Evolutionary conservation across 1,140 invertebrate genomes (phyloP).

Genomic region (Zaprionus capensis): DNA sequence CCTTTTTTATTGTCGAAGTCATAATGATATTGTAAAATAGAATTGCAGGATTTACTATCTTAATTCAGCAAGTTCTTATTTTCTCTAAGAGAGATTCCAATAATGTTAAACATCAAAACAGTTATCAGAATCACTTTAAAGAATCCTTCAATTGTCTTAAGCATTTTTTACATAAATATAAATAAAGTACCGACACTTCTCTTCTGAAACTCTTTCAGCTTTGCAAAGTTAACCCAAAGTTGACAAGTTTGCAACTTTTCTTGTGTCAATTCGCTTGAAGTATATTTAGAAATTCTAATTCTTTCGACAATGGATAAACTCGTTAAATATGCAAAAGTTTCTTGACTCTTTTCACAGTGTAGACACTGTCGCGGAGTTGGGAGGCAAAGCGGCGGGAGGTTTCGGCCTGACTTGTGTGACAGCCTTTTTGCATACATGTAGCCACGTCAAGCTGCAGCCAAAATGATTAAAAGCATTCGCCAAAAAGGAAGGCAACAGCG

Average conservation of each 20-base stretch:
- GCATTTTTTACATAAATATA: no score
- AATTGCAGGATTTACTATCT: no score
- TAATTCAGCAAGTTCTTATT: no score
- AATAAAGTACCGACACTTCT: background rate
- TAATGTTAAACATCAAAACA: no score
- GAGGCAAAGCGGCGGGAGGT: background rate
- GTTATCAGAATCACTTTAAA: background rate
- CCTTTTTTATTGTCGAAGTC: no score
- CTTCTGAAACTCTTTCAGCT: background rate
- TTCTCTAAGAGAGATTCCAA: no score
- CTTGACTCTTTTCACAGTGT: slow-evolving; percentile 16
- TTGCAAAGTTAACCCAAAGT: background rate
- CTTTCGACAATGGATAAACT: slow-evolving; percentile 6
- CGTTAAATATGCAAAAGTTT: slow-evolving; percentile 15
- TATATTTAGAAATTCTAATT: slow-evolving; percentile 26
- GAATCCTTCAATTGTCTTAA: background rate
- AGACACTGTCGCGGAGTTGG: slow-evolving; percentile 1
- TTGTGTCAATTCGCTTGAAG: background rate
- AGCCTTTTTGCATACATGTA: slow-evolving; percentile 36
- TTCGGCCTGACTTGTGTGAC: slow-evolving; percentile 35
- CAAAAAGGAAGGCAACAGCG: slow-evolving; percentile 45
- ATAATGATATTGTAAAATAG: no score
- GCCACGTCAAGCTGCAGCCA: slow-evolving; percentile 60
- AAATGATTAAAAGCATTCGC: slow-evolving; percentile 77
- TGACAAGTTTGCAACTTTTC: background rate